phyloP scores from a whole-genome alignment of 1,140 invertebrate genomes.

The Littorina saxatilis region DNA sequence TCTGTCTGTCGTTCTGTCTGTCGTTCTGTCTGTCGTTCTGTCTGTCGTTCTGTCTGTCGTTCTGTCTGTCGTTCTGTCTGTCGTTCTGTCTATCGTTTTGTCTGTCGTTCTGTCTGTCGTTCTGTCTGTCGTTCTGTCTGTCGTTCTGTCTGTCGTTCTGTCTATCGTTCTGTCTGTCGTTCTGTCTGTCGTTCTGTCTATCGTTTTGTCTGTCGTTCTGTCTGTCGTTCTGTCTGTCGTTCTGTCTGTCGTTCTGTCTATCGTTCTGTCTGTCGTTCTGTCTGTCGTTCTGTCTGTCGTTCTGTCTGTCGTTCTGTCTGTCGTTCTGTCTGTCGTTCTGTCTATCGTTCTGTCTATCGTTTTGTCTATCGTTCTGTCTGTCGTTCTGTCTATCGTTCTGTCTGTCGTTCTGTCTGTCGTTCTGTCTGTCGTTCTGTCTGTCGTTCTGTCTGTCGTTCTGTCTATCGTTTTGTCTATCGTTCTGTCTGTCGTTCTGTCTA shows the following conservation, averaged over 20 bases:
- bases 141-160: not conserved
- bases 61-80: not conserved
- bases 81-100: not conserved
- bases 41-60: not conserved
- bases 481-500: not conserved
- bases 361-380: not conserved
- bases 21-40: not conserved
- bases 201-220: not conserved
- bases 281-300: conserved; percentile 9
- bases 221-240: not conserved
- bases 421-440: conserved; percentile 16
- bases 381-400: not conserved
- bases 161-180: conserved; percentile 12
- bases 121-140: conserved; percentile 17
- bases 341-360: not conserved
- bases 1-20: conserved; percentile 16
- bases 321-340: not conserved
- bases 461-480: not conserved
- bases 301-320: conserved; percentile 18
- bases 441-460: conserved; percentile 6
- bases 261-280: conserved; percentile 14
- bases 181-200: not conserved
- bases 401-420: conserved; percentile 2
- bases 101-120: no score
- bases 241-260: no score